These are phyloP conservation scores for Saturnia japonica DNA, from an alignment of 2,888 invertebrate species.

Conservation along the genomic window DNA sequence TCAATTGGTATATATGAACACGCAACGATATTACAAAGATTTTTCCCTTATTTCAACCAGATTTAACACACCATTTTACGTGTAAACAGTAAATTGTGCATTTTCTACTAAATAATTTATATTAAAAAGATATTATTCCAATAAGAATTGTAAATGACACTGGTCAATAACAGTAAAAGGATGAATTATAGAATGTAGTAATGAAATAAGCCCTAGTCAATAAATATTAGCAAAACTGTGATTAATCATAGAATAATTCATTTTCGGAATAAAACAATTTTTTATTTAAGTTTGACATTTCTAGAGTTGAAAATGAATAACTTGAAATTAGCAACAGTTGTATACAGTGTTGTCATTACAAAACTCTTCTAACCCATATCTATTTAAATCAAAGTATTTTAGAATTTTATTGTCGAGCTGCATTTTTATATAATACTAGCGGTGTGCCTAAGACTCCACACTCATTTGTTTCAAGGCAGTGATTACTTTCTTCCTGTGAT, in stretches of 20 bases:
- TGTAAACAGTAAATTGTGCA: constrained; percentile 58
- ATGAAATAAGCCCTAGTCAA: constrained; percentile 51
- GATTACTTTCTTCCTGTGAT: no score
- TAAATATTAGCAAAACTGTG: constrained; percentile 51
- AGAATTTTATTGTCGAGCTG: no score
- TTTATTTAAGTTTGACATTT: constrained; percentile 77
- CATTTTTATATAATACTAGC: no score
- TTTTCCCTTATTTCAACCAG: constrained; percentile 49
- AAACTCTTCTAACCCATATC: background rate
- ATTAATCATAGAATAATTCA: constrained; percentile 20
- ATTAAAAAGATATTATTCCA: constrained; percentile 54
- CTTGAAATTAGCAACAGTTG: constrained; percentile 46
- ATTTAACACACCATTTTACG: constrained; percentile 48
- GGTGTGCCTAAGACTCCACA: no score
- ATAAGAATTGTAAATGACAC: constrained; percentile 48
- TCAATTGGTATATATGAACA: constrained; percentile 60
- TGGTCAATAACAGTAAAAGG: constrained; percentile 40
- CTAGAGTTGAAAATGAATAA: constrained; percentile 53
- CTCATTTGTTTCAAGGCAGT: no score
- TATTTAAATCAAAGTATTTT: no score
- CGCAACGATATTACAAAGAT: constrained; percentile 54
- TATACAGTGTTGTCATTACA: constrained; percentile 27
- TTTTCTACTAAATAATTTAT: constrained; percentile 60
- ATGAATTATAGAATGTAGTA: constrained; percentile 45
- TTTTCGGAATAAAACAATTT: constrained; percentile 45